phyloP scores from a whole-genome alignment of 2,113 vertebrate species.

The Mustelus asterias region DNA sequence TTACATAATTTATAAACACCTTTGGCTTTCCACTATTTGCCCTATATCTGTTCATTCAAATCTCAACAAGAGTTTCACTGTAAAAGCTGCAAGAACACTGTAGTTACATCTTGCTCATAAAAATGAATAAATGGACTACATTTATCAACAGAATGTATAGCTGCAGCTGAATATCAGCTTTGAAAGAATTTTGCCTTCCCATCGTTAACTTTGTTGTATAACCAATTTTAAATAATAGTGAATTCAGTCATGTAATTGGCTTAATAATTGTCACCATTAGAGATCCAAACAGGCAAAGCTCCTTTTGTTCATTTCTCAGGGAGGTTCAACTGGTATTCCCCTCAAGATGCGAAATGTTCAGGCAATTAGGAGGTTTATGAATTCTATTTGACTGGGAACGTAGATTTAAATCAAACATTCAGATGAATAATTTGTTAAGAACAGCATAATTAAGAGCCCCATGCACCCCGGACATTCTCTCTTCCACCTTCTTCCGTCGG shows the following conservation, averaged over 20 bases:
- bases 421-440: background rate
- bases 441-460: too few species aligned
- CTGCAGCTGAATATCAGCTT: background rate
- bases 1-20: background rate
- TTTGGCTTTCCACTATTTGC: background rate
- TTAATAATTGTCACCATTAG: background rate
- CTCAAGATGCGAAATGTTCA: background rate
- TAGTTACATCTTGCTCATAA: background rate
- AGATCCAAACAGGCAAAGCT: background rate
- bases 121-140: background rate
- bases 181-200: background rate
- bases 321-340: background rate
- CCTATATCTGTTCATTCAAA: background rate
- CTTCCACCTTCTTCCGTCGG: too few species aligned
- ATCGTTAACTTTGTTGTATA: background rate
- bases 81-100: background rate
- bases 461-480: too few species aligned
- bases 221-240: background rate
- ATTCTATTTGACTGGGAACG: background rate
- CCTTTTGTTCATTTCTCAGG: slow-evolving; percentile 1
- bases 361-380: background rate
- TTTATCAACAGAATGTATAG: background rate
- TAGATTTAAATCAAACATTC: background rate
- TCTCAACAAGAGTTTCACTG: background rate
- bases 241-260: slow-evolving; percentile 12